These are phyloP conservation scores for Esperia sulphurella DNA, from an alignment of 2,888 invertebrate genomes.

Conservation along the genomic window DNA sequence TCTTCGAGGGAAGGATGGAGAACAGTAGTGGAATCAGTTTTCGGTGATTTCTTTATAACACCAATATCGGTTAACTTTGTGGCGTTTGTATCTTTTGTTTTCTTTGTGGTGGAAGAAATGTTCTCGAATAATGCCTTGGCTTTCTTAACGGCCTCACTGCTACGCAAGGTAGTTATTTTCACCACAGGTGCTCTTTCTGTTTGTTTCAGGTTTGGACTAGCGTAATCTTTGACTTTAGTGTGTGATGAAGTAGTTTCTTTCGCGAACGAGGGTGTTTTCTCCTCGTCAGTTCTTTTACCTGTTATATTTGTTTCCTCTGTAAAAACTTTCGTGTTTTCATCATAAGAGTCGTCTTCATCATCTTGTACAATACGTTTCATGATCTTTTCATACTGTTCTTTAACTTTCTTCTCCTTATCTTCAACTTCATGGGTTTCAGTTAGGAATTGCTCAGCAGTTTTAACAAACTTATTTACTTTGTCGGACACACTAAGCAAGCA, in stretches of 20 bases:
- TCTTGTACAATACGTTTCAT: constrained; percentile 55
- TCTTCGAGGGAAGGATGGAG: constrained; percentile 42
- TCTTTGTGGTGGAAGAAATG: constrained; percentile 67
- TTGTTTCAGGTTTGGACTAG: constrained; percentile 35
- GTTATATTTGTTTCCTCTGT: constrained; percentile 11
- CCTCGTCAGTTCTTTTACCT: constrained; percentile 20
- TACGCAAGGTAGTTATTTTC: constrained; percentile 70
- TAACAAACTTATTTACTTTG: constrained; percentile 82
- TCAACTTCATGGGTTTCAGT: constrained; percentile 49
- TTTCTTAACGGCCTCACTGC: constrained; percentile 83
- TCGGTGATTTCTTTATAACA: constrained; percentile 54
- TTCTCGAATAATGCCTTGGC: constrained; percentile 86
- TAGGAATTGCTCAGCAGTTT: constrained; percentile 78
- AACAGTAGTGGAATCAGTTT: constrained; percentile 40
- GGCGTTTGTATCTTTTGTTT: constrained; percentile 41
- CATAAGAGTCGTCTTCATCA: constrained; percentile 32
- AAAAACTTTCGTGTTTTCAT: constrained; percentile 19
- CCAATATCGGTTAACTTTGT: constrained; percentile 73
- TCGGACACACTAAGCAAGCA: constrained; percentile 82
- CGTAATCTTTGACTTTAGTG: constrained; percentile 38
- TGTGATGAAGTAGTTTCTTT: constrained; percentile 47
- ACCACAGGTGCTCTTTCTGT: constrained; percentile 41
- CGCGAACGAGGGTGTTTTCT: constrained; percentile 28
- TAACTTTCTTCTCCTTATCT: constrained; percentile 59
- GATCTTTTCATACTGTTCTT: constrained; percentile 67